Base-by-base conservation (phyloP, 2,888 invertebrate species). In the Choristoneura rosaceana region DNA sequence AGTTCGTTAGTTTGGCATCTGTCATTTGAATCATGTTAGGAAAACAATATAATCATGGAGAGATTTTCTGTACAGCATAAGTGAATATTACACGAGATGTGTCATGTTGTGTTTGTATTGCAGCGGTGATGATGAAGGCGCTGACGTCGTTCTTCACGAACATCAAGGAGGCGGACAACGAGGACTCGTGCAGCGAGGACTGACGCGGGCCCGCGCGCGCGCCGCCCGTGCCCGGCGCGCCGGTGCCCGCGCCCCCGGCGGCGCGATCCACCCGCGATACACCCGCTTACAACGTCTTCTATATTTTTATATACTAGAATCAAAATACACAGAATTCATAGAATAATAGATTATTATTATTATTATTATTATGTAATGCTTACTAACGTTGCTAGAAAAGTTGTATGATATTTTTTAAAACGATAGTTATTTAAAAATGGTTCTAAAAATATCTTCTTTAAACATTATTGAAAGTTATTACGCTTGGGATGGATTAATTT, bases 81-180 rank as follows among this genome's bases (percentile, higher is more conserved):
- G 25, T 25, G 25, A 25, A 25, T 25, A 25, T 25, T 25, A 25
- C 2, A 25, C 25, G 25, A 25, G 5, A 38, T 38, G 38, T 7
- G 38, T 41, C 10, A 34, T 41, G 4, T 34, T 43, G 64, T 64
- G 65, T 74, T 64, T 75, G 55, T 69, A 45, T 76, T 76, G 52
- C 81, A 95, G 97, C 96, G 79, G 96, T 97, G 58, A 96, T 97
- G 81, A 87, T 96, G 80, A 96, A 96, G 87, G 96, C 96, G 80
- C 94, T 97, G 76, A 96, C 96, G 71, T 96, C 96, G 78, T 97
- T 97, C 94, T 96, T 96, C 91, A 96, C 95, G 64, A 95, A 95
- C 84, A 93, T 97, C 79, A 95, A 95, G 84, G 96, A 96, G 87
- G 95, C 94, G 68, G 96, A 96, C 80, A 96, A 96, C 78, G 95